A percentile compares a stretch with the other conserved stretches of the same genome.
Evolutionary conservation across 2,113 vertebrate genomes (phyloP).

Genomic region (Jacana jacana): DNA sequence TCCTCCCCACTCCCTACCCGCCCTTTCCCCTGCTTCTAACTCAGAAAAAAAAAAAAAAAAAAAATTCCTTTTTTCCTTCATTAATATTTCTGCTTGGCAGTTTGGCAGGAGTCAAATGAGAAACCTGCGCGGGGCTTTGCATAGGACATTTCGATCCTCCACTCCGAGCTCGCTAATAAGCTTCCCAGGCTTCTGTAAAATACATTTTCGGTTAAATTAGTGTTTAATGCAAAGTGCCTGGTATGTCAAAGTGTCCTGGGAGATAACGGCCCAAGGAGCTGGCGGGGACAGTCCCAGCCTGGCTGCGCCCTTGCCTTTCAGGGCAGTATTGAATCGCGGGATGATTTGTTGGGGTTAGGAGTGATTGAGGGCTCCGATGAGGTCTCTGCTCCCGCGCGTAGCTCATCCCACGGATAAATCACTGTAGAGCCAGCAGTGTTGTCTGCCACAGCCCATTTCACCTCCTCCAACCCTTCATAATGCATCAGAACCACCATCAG

Average conservation of each 20-base stretch:
- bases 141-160: not conserved
- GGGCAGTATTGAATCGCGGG: not conserved
- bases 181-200: not conserved
- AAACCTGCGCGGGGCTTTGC: not conserved
- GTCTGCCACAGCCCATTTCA: not conserved
- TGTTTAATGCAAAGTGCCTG: not conserved
- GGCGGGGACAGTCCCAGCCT: not conserved
- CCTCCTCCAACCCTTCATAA: not conserved
- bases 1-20: no score
- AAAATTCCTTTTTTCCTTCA: not conserved
- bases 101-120: not conserved
- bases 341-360: not conserved
- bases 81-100: not conserved
- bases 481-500: not conserved
- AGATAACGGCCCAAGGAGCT: not conserved
- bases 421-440: no score
- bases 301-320: no score
- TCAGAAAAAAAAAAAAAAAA: no score
- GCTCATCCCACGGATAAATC: not conserved
- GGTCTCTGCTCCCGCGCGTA: not conserved
- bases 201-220: not conserved
- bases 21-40: no score
- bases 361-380: not conserved
- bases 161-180: not conserved
- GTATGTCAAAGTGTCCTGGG: not conserved